Conservation (phyloP, 35 echinoderm and acorn worm genomes). For the Apostichopus parvimensis region DNA sequence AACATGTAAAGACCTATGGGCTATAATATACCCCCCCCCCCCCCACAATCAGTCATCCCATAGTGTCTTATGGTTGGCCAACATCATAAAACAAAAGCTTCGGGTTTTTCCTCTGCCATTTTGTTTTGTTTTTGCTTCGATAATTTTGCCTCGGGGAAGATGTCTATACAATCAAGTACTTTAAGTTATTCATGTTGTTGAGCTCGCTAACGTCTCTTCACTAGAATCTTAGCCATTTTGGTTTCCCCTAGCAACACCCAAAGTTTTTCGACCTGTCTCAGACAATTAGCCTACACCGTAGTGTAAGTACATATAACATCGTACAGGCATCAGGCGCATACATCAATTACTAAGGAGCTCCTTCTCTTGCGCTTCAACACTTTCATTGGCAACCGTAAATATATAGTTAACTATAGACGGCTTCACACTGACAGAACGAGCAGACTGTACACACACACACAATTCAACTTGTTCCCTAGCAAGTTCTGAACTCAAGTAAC, state of each 20-base stretch:
- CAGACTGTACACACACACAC: background rate
- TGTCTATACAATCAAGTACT: background rate
- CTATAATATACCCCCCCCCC: background rate
- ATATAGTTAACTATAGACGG: background rate
- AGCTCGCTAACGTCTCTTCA: background rate
- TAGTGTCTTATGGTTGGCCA: background rate
- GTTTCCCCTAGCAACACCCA: slow-evolving; percentile 16
- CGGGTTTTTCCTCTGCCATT: background rate
- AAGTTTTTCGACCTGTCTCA: slow-evolving; percentile 11
- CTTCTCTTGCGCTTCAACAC: slow-evolving; percentile 4
- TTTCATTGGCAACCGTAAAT: background rate
- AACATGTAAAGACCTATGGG: background rate
- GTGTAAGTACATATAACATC: background rate
- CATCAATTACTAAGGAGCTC: background rate
- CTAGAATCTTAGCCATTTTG: background rate
- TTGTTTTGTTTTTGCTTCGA: background rate
- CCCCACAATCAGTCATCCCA: background rate
- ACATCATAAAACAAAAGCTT: background rate
- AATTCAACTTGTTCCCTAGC: background rate
- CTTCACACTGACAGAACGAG: background rate
- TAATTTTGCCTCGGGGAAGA: background rate
- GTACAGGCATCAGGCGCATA: background rate
- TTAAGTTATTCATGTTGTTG: background rate
- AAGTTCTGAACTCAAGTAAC: slow-evolving; percentile 50
- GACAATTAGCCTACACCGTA: background rate